These are phyloP conservation scores for Ariopsis seemanni DNA, from an alignment of 2,113 vertebrate genomes.

Conservation along the genomic window DNA sequence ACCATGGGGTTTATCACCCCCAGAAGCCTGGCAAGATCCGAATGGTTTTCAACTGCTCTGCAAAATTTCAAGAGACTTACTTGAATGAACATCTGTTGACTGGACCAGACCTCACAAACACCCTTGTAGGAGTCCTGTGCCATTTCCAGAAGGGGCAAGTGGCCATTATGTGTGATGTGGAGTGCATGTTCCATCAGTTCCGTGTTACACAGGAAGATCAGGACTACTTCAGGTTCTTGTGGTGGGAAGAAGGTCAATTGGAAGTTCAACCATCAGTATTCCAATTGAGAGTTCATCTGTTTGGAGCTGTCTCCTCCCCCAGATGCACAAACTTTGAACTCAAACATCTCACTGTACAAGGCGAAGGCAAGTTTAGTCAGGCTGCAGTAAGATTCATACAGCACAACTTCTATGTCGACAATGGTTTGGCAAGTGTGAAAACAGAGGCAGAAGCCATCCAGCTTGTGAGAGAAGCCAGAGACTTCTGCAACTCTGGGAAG, in stretches of 20 bases:
- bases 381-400: not conserved
- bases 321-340: constrained; percentile 19
- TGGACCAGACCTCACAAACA: constrained; percentile 28
- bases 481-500: not conserved
- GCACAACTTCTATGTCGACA: not conserved
- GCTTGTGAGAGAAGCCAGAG: not conserved
- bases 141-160: not conserved
- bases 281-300: not conserved
- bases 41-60: constrained; percentile 39
- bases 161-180: constrained; percentile 22
- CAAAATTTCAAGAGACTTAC: constrained; percentile 32
- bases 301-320: not conserved
- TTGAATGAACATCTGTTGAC: constrained; percentile 35
- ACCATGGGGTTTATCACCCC: constrained; percentile 41
- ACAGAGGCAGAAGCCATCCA: not conserved
- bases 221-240: constrained; percentile 41
- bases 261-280: not conserved
- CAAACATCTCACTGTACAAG: not conserved
- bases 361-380: constrained; percentile 7
- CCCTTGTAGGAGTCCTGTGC: constrained; percentile 30
- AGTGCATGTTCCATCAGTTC: constrained; percentile 38
- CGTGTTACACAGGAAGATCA: constrained; percentile 27
- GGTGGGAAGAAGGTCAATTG: constrained; percentile 40
- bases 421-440: constrained; percentile 21
- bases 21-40: constrained; percentile 44